These are phyloP conservation scores for Spea hammondii DNA, from an alignment of 2,797 vertebrate genomes.

Conservation along the genomic window DNA sequence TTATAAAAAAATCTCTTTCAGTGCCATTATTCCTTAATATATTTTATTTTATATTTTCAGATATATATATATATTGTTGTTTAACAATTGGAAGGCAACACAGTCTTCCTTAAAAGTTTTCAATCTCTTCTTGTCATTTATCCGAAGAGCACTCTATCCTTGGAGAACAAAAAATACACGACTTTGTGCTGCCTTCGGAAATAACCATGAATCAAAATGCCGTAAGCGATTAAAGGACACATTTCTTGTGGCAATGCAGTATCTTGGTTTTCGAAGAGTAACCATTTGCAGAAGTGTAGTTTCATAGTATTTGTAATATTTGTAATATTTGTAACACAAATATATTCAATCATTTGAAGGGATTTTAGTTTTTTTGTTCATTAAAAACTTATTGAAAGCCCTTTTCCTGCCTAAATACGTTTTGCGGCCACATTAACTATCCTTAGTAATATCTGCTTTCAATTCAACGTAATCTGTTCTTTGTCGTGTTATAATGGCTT, in stretches of 20 bases:
- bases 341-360: constrained; percentile 23
- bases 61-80: constrained; percentile 6
- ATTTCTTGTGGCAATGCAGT: constrained; percentile 51
- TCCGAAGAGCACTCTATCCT: constrained; percentile 32
- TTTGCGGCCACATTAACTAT: neutral
- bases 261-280: constrained; percentile 42
- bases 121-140: constrained; percentile 37
- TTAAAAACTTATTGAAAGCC: constrained; percentile 2
- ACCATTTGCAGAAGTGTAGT: constrained; percentile 42
- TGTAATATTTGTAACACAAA: constrained; percentile 28
- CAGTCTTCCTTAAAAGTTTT: constrained; percentile 26
- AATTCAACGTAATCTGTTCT: neutral
- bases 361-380: neutral
- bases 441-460: neutral
- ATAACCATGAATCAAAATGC: constrained; percentile 51
- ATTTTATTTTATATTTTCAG: too few species aligned
- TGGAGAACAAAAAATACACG: constrained; percentile 28
- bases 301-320: too few species aligned
- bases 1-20: too few species aligned
- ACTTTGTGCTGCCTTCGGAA: constrained; percentile 41
- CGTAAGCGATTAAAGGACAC: constrained; percentile 46
- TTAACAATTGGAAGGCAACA: constrained; percentile 25
- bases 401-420: neutral
- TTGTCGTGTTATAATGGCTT: too few species aligned
- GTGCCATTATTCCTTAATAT: too few species aligned